Conservation (phyloP, 2,797 vertebrate species). For the Cyprinodon diabolis region DNA sequence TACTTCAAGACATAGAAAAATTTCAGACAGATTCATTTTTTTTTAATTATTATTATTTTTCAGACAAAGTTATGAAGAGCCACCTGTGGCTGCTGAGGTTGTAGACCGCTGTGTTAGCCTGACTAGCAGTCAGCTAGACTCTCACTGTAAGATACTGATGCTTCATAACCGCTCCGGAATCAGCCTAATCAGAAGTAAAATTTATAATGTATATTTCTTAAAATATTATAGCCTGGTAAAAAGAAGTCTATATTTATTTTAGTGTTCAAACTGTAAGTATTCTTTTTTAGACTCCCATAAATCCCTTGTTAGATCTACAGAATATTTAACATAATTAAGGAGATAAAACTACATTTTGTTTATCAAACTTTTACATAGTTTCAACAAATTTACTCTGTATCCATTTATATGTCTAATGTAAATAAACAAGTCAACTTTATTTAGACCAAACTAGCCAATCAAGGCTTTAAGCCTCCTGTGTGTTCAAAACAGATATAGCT, state of each 20-base stretch:
- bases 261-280: not conserved
- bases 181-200: not conserved
- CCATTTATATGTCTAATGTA: not conserved
- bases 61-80: no score
- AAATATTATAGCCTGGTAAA: not conserved
- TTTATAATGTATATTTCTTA: not conserved
- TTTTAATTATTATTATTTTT: no score
- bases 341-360: not conserved
- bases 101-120: not conserved
- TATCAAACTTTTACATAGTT: not conserved
- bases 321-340: not conserved
- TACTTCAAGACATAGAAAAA: no score
- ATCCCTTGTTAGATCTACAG: not conserved
- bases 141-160: not conserved
- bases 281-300: not conserved
- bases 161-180: not conserved
- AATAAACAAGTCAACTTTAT: not conserved
- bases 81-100: no score
- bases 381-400: not conserved
- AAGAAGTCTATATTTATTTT: not conserved
- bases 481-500: conserved; percentile 32
- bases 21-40: no score
- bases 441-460: not conserved
- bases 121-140: conserved; percentile 1
- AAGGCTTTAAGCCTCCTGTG: conserved; percentile 25